A percentile compares a stretch with the other conserved stretches of the same genome.
Evolutionary conservation across 2,113 vertebrate species (phyloP).

Genomic region (Mellivora capensis): DNA sequence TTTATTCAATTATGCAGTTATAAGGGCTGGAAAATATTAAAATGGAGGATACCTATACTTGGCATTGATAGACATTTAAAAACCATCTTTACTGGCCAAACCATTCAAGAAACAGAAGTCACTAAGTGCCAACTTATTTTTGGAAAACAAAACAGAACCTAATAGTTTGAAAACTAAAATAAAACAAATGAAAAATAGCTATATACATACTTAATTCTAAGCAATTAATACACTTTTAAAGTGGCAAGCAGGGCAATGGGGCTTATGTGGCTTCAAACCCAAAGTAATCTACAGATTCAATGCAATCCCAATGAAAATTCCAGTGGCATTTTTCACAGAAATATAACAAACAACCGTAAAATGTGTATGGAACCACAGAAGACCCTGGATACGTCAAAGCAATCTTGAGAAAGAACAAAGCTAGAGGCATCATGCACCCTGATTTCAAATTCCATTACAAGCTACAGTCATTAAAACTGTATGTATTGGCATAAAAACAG

Average conservation of each 20-base stretch:
- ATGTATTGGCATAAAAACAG: not conserved
- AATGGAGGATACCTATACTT: not conserved
- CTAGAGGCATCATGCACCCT: not conserved
- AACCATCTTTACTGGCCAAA: not conserved
- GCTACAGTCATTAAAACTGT: not conserved
- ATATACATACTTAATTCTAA: not conserved
- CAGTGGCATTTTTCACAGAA: not conserved
- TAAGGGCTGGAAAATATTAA: not conserved
- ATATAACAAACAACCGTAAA: not conserved
- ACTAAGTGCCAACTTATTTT: not conserved
- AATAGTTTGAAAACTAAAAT: not conserved
- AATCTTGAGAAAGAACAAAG: not conserved
- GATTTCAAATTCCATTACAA: not conserved
- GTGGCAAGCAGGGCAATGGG: not conserved
- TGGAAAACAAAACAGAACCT: not conserved
- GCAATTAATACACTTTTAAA: not conserved
- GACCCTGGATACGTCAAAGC: not conserved
- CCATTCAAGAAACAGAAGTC: not conserved
- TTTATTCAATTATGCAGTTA: not conserved
- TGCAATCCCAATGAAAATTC: not conserved
- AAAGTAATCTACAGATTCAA: not conserved
- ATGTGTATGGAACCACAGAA: not conserved
- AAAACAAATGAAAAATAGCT: not conserved
- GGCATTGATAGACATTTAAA: not conserved
- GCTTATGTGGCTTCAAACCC: not conserved